Base-by-base conservation (phyloP, 2,113 vertebrate genomes). In the Boleophthalmus pectinirostris region DNA sequence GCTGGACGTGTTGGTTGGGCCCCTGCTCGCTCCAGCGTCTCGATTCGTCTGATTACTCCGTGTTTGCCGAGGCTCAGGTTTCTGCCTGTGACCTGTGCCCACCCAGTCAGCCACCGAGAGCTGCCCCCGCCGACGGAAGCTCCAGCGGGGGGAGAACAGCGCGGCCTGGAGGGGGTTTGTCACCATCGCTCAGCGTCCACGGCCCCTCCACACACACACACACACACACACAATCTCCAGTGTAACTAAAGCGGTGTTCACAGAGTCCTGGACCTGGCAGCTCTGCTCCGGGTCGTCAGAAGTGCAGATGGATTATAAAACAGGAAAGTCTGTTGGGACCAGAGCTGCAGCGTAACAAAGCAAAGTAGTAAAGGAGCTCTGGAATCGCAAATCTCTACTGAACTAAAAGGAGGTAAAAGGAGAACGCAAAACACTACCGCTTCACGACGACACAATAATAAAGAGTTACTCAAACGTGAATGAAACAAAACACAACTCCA, bases 251-350 rank as follows among this genome's bases (percentile, higher is more conserved):
- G n/a, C n/a, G n/a, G n/a, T n/a, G n/a, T n/a, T n/a, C n/a, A n/a
- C n/a, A n/a, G n/a, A n/a, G 54, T 96, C 94, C 95, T 95, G 95
- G 97, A 96, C 94, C 95, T 96, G 95, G 96, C 96, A 95, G 90
- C 92, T 87, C 93, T 95, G 94, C 92, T 89, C 88, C 94, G 94
- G 95, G 94, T 95, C 95, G 69, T 74, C 67, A 79, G 77, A 65
- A 68, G 69, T 3, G 25, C 47, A 51, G 18, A 16, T 18, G 49
- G 49, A 21, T 29, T 29, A 29, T 10, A 54, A 21, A 2, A n/a
- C 2, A 1, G 38, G 10, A 43, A 43, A 43, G 10, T 43, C 29
- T 29, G 29, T 29, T 4, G 29, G 29, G 29, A 29, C 2, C 29
- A 29, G 29, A 2, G 29, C 29, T 29, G 29, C n/a, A n/a, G n/a